These are phyloP conservation scores for Tethya wilhelma DNA, from an alignment of 37 sponge, comb jelly and placozoan species.

Conservation along the genomic window DNA sequence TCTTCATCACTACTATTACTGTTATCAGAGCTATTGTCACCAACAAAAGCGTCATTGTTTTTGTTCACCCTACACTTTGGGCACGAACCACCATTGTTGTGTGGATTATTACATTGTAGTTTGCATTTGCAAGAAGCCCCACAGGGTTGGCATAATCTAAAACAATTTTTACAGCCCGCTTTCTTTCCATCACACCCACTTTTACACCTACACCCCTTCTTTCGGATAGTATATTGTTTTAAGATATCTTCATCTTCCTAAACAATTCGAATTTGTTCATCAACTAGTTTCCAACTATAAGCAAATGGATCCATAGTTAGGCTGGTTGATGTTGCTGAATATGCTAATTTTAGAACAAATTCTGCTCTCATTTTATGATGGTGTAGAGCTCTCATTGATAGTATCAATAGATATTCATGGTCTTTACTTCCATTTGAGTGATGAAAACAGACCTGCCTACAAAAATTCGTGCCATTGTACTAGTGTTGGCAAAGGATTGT, in stretches of 20 bases:
- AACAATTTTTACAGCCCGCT: background rate
- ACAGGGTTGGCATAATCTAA: background rate
- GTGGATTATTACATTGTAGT: background rate
- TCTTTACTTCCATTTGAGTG: background rate
- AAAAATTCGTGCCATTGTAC: background rate
- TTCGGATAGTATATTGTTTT: too few relatives aligned
- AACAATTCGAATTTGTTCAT: background rate
- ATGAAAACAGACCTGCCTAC: background rate
- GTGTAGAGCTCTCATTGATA: background rate
- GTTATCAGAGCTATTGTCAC: too few relatives aligned
- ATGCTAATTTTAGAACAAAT: background rate
- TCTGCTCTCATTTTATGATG: background rate
- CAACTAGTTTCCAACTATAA: background rate
- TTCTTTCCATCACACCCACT: background rate
- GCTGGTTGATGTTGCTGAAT: too few relatives aligned
- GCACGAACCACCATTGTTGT: background rate
- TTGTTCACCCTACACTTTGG: too few relatives aligned
- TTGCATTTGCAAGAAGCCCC: background rate
- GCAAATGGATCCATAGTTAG: too few relatives aligned
- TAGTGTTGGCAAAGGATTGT: background rate
- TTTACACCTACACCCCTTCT: too few relatives aligned
- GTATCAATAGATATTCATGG: background rate
- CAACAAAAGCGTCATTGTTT: too few relatives aligned
- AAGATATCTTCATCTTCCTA: background rate
- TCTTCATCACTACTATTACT: too few relatives aligned